Percentiles rank a stretch among this genome's conserved stretches.
phyloP scores from a whole-genome alignment of 1,140 invertebrate species.

The Meloidogyne exigua region DNA sequence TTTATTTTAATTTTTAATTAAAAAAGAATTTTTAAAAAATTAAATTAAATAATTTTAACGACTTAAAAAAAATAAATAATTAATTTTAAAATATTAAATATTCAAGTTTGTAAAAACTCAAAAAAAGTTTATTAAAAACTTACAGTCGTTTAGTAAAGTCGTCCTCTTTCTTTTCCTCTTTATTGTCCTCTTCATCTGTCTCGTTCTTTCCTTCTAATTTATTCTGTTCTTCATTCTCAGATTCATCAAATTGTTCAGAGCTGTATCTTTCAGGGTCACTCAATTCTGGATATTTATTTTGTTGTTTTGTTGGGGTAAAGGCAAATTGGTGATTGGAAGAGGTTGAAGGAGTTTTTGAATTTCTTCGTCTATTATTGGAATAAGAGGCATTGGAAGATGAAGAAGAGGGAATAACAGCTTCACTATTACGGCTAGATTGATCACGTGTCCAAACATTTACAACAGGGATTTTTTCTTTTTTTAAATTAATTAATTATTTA shows the following conservation, averaged over 20 bases:
- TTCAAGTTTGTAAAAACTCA: neutral
- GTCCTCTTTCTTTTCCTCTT: neutral
- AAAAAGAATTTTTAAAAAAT: too few relatives aligned
- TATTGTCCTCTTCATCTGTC: neutral
- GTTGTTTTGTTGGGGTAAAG: neutral
- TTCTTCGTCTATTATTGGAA: neutral
- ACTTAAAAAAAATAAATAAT: too few relatives aligned
- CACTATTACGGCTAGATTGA: neutral
- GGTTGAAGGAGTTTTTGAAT: neutral
- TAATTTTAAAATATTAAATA: neutral
- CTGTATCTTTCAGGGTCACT: neutral
- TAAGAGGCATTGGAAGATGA: neutral
- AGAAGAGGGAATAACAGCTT: neutral
- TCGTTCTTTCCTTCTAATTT: neutral
- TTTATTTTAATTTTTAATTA: too few relatives aligned
- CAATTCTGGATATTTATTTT: neutral
- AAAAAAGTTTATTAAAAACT: neutral
- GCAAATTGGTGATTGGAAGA: neutral
- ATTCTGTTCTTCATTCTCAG: neutral
- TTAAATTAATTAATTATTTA: too few relatives aligned
- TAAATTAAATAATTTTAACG: too few relatives aligned
- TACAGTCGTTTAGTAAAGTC: neutral
- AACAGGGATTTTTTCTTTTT: neutral
- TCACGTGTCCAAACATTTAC: slow-evolving; percentile 4
- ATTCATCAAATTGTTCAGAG: neutral